A percentile compares a stretch with the other conserved stretches of the same genome.
These are phyloP conservation scores for Ashinkailepas kermadecensis DNA, from an alignment of 2,888 invertebrate species.

Conservation along the genomic window DNA sequence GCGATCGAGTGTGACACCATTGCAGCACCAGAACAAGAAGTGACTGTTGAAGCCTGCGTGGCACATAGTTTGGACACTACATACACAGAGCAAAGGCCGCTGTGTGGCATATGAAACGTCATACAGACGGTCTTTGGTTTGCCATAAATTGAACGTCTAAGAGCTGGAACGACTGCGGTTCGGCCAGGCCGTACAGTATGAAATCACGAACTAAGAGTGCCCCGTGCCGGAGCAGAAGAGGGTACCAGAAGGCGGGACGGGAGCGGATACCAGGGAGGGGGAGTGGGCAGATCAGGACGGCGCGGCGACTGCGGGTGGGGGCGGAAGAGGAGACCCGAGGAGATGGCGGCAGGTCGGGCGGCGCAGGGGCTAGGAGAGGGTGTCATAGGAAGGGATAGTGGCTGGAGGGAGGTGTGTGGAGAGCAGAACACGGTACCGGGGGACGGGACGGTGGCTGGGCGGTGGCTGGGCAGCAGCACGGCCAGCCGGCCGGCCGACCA, in stretches of 20 bases:
- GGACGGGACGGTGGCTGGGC: background rate
- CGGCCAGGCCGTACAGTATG: background rate
- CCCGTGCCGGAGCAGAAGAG: background rate
- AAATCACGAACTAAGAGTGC: background rate
- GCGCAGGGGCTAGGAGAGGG: too few species aligned
- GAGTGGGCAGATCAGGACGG: too few species aligned
- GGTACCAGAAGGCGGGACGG: background rate
- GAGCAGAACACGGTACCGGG: too few species aligned
- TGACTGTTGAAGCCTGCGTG: background rate
- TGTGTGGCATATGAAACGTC: background rate
- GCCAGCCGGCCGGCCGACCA: background rate
- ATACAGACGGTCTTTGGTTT: background rate
- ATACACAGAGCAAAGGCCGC: background rate
- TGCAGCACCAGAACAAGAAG: background rate
- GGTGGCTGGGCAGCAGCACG: background rate
- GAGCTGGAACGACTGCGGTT: background rate
- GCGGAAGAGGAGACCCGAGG: too few species aligned
- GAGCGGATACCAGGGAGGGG: background rate
- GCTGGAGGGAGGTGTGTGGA: too few species aligned
- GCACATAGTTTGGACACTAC: background rate
- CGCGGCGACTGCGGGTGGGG: too few species aligned
- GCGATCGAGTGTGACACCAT: background rate
- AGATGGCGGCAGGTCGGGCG: too few species aligned
- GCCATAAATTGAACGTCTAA: background rate
- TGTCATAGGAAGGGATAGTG: too few species aligned